phyloP scores from a whole-genome alignment of 2,113 vertebrate species.

The Apteryx owenii region DNA sequence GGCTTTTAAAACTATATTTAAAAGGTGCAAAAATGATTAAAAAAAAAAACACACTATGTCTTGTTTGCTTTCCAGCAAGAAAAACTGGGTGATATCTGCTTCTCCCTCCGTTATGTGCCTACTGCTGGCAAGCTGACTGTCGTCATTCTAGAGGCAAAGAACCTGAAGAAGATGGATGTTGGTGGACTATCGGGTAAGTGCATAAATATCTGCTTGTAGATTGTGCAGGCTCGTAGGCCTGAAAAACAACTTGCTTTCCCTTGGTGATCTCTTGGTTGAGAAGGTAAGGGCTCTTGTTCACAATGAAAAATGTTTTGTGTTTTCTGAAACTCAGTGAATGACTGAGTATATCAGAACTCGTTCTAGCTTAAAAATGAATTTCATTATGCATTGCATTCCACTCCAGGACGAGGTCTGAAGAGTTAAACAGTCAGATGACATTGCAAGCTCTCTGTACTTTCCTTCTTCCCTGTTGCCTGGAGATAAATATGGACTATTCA shows the following conservation, averaged over 20 bases:
- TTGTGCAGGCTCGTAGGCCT: not conserved
- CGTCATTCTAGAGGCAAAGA: constrained; percentile 96
- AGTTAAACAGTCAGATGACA: constrained; percentile 28
- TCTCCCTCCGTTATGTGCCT: constrained; percentile 96
- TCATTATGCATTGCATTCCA: not conserved
- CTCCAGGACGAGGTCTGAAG: constrained; percentile 9
- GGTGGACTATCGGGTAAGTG: constrained; percentile 94
- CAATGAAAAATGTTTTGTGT: constrained; percentile 9
- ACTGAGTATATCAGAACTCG: not conserved
- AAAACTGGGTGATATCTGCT: constrained; percentile 98
- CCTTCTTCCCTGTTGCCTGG: constrained; percentile 33
- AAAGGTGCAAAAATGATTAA: not conserved
- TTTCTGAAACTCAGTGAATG: not conserved
- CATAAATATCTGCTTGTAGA: constrained; percentile 5
- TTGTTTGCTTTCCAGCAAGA: constrained; percentile 89
- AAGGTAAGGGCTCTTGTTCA: not conserved
- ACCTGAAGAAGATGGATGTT: constrained; percentile 99
- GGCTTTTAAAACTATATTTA: not conserved
- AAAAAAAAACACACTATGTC: not conserved
- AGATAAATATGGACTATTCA: constrained; percentile 43
- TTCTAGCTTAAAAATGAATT: not conserved
- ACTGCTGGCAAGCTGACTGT: constrained; percentile 98
- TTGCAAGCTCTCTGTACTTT: not conserved
- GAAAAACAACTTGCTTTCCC: not conserved
- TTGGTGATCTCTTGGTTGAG: not conserved